These are phyloP conservation scores for Antheraea mylitta DNA, from an alignment of 1,140 invertebrate genomes.

Conservation along the genomic window DNA sequence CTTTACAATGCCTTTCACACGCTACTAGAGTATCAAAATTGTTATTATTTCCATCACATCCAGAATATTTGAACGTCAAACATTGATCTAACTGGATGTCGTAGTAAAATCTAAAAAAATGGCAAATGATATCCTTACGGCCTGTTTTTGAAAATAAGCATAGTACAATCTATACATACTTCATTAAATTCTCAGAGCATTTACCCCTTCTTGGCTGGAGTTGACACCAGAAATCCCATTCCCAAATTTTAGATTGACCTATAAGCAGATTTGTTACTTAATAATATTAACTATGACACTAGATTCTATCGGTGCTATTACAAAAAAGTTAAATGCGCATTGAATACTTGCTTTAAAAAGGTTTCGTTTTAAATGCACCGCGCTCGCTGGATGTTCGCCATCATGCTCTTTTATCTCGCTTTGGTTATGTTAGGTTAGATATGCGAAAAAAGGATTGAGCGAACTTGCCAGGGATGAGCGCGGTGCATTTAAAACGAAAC, in stretches of 20 bases:
- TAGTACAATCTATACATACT: constrained; percentile 18
- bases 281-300: neutral
- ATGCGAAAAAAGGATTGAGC: too few relatives aligned
- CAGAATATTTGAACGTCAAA: constrained; percentile 31
- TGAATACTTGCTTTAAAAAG: too few relatives aligned
- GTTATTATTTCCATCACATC: constrained; percentile 42
- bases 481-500: too few relatives aligned
- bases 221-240: constrained; percentile 45
- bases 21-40: constrained; percentile 34
- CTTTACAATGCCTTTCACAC: constrained; percentile 39
- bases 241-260: constrained; percentile 24
- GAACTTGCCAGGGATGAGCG: too few relatives aligned
- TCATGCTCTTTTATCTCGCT: too few relatives aligned
- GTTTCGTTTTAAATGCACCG: too few relatives aligned
- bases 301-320: too few relatives aligned
- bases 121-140: neutral
- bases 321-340: too few relatives aligned
- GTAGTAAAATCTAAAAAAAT: constrained; percentile 42
- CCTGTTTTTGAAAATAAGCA: too few relatives aligned
- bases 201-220: constrained; percentile 33
- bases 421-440: too few relatives aligned
- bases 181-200: constrained; percentile 24
- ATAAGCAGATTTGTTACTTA: constrained; percentile 6
- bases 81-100: constrained; percentile 34
- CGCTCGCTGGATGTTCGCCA: too few relatives aligned